Evolutionary conservation across 2,113 vertebrate species (phyloP), one percentile per base, ranked within the genome.

Genomic region (Phalacrocorax carbo): DNA sequence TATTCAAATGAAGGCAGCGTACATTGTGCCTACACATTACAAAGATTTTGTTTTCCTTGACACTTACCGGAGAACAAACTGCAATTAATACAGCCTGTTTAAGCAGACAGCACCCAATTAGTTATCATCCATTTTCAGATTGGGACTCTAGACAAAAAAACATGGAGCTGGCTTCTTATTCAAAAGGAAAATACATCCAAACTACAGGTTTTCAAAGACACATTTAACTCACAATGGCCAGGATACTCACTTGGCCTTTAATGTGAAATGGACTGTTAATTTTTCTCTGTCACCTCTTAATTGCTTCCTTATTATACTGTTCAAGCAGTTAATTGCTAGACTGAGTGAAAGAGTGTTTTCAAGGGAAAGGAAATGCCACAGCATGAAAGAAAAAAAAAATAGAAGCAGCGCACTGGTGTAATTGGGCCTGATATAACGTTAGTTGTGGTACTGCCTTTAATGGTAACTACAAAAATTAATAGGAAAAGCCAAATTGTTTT

Each of bases 271-370:
- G 98, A 98, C 98, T 98, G 98, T 98, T 98, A 98, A 98, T 98
- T 98, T 98, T 98, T 98, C 98, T 98, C 98, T 98, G 98, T 98
- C 98, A 98, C 98, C 98, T 98, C 98, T 98, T 98, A 99, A 98
- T 98, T 98, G 98, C 98, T 98, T 98, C 98, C 98, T 98, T 98
- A 98, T 98, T 98, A 98, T 98, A 98, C 98, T 98, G 97, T 98
- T 98, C 98, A 98, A 98, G 98, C 98, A 98, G 98, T 98, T 99
- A 98, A 98, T 98, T 98, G 98, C 98, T 98, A 98, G 97, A 98
- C 98, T 97, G 97, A 98, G 97, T 98, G 98, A 98, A 98, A 98
- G 97, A 98, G 97, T 98, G 98, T 98, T 98, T 98, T 98, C 98
- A 98, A 97, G 98, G 98, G 96, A 98, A 98, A 98, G 98, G 98